Conservation (phyloP, 2,797 vertebrate species). For the Periophthalmus magnuspinnatus region DNA sequence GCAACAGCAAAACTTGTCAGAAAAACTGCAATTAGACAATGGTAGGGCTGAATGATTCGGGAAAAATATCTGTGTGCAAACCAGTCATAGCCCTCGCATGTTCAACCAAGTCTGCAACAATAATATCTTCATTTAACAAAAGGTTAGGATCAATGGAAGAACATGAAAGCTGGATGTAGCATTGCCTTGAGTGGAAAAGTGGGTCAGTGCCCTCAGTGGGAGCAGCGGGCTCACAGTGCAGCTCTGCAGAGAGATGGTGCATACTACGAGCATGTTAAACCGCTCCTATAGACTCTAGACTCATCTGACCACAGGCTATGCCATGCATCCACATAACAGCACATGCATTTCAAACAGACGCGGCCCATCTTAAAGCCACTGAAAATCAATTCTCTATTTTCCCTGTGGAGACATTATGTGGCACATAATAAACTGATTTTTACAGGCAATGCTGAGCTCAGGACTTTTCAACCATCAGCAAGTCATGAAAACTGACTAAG, state of each 20-base stretch:
- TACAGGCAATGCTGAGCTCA: neutral
- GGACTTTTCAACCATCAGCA: neutral
- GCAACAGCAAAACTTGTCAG: too few relatives aligned
- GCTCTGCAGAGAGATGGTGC: constrained; percentile 42
- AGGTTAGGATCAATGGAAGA: constrained; percentile 38
- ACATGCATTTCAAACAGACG: neutral
- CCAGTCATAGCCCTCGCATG: constrained; percentile 22
- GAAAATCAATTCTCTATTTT: constrained; percentile 15
- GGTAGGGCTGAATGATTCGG: too few relatives aligned
- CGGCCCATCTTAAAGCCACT: constrained; percentile 4
- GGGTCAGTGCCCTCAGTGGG: constrained; percentile 62
- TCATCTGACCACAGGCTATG: constrained; percentile 15
- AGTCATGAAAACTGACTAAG: constrained; percentile 19
- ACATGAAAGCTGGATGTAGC: constrained; percentile 55
- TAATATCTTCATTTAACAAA: constrained; percentile 24
- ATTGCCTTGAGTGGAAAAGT: constrained; percentile 62
- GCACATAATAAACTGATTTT: constrained; percentile 13
- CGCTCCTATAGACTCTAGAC: constrained; percentile 1
- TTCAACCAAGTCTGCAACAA: constrained; percentile 15
- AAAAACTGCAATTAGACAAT: neutral
- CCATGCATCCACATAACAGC: constrained; percentile 1
- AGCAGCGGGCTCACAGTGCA: constrained; percentile 40
- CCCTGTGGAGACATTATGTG: constrained; percentile 21
- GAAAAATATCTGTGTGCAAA: neutral
- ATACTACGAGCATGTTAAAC: constrained; percentile 31